Percentiles rank a stretch among this genome's conserved stretches.
Evolutionary conservation across 2,113 vertebrate species (phyloP).

Genomic region (Alligator sinensis): DNA sequence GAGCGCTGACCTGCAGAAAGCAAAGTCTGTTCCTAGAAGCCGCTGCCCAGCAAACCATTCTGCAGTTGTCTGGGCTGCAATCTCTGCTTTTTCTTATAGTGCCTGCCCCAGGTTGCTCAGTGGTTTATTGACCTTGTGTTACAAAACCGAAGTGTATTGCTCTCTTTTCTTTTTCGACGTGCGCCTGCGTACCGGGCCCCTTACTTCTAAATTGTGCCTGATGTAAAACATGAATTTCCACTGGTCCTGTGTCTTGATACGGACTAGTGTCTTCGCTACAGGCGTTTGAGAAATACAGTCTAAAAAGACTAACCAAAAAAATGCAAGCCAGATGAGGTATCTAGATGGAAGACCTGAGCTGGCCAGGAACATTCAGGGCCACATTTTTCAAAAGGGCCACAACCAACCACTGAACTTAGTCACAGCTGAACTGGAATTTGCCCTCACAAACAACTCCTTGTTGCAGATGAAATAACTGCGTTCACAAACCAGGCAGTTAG

Average conservation of each 20-base stretch:
- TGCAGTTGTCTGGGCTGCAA: neutral
- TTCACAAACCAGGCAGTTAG: neutral
- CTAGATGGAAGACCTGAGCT: neutral
- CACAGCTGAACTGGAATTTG: neutral
- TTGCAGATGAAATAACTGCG: neutral
- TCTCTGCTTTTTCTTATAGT: neutral
- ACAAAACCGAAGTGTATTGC: fast-evolving
- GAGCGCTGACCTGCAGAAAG: neutral
- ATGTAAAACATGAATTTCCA: constrained; percentile 34
- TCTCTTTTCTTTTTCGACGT: neutral
- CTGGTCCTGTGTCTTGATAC: neutral
- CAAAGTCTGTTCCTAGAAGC: neutral
- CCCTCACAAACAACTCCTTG: neutral
- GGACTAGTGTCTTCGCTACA: neutral
- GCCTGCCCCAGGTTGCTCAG: neutral
- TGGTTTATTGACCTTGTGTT: neutral
- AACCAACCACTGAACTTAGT: neutral
- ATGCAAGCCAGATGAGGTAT: neutral
- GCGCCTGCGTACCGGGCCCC: neutral
- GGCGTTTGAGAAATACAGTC: neutral
- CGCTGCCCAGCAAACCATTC: neutral
- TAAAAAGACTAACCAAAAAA: neutral
- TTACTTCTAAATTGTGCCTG: constrained; percentile 43
- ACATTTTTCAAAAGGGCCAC: fast-evolving
- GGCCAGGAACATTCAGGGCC: neutral